These are phyloP conservation scores for Pherbina coryleti DNA, from an alignment of 2,888 invertebrate genomes.

Conservation along the genomic window DNA sequence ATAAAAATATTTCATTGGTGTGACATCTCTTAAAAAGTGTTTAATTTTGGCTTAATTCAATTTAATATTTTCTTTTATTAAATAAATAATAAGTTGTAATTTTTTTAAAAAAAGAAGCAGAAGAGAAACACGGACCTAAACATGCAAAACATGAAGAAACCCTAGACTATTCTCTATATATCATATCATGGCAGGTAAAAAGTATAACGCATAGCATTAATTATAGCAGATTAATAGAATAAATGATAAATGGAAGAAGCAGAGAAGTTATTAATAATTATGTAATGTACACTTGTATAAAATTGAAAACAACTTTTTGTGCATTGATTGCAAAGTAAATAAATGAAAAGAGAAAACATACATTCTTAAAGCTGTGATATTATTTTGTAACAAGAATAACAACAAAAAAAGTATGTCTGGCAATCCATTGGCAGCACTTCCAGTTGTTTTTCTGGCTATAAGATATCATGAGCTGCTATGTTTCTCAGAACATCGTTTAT, in stretches of 20 bases:
- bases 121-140: slow-evolving; percentile 40
- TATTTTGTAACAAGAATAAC: slow-evolving; percentile 38
- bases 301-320: slow-evolving; percentile 70
- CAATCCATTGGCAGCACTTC: not conserved
- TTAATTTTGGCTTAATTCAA: slow-evolving; percentile 21
- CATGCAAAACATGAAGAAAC: slow-evolving; percentile 37
- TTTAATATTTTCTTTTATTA: slow-evolving; percentile 58
- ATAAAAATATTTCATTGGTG: slow-evolving; percentile 32
- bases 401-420: slow-evolving; percentile 30
- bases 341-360: slow-evolving; percentile 16
- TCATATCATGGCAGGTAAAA: slow-evolving; percentile 47
- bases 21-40: slow-evolving; percentile 44
- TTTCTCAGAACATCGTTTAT: not conserved
- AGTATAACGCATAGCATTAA: not conserved
- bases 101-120: slow-evolving; percentile 48
- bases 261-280: not conserved
- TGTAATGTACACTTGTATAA: slow-evolving; percentile 62
- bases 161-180: not conserved
- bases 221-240: not conserved
- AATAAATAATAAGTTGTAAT: not conserved
- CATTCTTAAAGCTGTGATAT: not conserved
- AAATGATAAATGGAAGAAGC: slow-evolving; percentile 13
- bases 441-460: slow-evolving; percentile 18
- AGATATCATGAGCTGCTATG: slow-evolving; percentile 8
- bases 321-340: slow-evolving; percentile 61